phyloP scores from a whole-genome alignment of 2,797 vertebrate species.

The Acridotheres tristis region DNA sequence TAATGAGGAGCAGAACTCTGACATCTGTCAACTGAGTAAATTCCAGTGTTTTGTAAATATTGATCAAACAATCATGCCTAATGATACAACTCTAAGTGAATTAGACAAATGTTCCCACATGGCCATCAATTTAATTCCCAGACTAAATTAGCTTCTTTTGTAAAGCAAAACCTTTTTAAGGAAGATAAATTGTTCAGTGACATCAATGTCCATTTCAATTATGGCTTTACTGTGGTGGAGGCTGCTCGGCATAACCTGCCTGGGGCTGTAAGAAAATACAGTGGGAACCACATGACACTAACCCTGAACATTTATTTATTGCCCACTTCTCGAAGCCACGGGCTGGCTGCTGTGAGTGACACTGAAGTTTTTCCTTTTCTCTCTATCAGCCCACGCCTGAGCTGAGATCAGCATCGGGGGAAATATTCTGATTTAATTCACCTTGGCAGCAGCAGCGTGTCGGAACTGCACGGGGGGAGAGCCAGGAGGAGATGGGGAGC shows the following conservation, averaged over 20 bases:
- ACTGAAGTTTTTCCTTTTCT: background rate
- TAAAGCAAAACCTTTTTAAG: conserved; percentile 60
- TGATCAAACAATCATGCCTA: conserved; percentile 71
- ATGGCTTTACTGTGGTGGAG: background rate
- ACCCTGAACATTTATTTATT: background rate
- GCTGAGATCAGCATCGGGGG: background rate
- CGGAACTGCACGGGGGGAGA: background rate
- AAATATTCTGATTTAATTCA: too few relatives aligned
- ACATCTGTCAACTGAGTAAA: conserved; percentile 59
- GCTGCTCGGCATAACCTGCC: background rate
- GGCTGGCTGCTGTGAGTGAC: background rate
- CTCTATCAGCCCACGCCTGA: background rate
- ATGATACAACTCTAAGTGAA: conserved; percentile 71
- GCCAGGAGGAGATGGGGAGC: accelerated
- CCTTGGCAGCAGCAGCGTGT: too few relatives aligned
- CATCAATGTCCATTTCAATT: conserved; percentile 60
- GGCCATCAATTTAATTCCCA: conserved; percentile 72
- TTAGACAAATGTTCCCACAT: conserved; percentile 67
- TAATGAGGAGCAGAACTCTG: conserved; percentile 42
- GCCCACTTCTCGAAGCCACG: background rate
- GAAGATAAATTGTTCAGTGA: conserved; percentile 65
- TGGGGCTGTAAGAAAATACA: background rate
- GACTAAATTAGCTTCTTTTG: conserved; percentile 62
- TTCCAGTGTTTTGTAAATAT: conserved; percentile 69
- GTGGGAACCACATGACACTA: background rate